Base-by-base conservation (phyloP, 2,113 vertebrate species). In the Condylura cristata region DNA sequence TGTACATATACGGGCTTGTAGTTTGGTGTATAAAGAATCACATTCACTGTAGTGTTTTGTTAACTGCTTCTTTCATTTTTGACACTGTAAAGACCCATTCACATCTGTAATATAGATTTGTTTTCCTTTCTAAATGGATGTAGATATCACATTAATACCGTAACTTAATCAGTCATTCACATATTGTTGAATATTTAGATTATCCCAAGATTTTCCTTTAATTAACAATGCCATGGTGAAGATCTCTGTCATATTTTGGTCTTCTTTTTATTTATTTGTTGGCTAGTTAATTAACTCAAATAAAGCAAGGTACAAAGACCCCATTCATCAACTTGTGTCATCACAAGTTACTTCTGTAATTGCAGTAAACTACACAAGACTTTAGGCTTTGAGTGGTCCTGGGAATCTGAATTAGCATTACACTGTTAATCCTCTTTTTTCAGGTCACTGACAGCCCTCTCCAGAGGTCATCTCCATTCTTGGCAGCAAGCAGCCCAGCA, bases 1-100 rank as follows among this genome's bases (percentile, higher is more conserved):
- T 30, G 16, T 39, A 10, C 26, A 32, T 90, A 63, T 65, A 5
- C 46, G 70, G 8, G 18, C 30, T 51, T 7, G n/a, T 13, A 37
- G 39, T 83, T 65, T 89, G 44, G 82, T 20, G 58, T 58, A 83
- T 13, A 68, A 12, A 80, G 44, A 83, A 75, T 86, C 61, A 74
- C 39, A 53, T 8, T 93, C 39, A 89, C 30, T 8, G 41, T 72
- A 81, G 10, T 37, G 0, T 92, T 84, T 71, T 76, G 17, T 76
- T 85, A 66, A 65, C 28, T 66, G 58, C 95, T 89, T 37, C 20
- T 93, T 89, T 89, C 79, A 89, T 71, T 89, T 71, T 86, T 26
- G 65, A 63, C 68, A 20, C 71, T 74, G 20, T 58, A 60, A 48
- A 48, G 26, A 84, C 63, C 53, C 82, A 88, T 91, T 46, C 24